phyloP scores from a whole-genome alignment of 2,888 invertebrate genomes.

The Chesias legatella region DNA sequence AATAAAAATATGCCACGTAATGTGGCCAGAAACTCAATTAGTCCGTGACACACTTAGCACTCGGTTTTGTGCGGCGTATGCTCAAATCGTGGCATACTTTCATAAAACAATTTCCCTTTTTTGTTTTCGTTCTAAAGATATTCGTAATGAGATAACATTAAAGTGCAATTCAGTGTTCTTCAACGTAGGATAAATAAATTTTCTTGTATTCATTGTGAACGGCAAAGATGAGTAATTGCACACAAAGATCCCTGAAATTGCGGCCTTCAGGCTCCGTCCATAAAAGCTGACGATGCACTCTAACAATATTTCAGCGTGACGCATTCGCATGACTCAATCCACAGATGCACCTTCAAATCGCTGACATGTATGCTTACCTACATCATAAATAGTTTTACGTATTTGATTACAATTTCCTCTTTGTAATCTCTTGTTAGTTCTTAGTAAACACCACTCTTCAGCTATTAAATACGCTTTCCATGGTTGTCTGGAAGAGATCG shows the following conservation, averaged over 20 bases:
- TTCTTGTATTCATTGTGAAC: conserved; percentile 2
- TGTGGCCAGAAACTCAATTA: conserved; percentile 61
- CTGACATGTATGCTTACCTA: conserved; percentile 23
- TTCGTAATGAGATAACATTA: conserved; percentile 11
- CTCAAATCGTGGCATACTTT: conserved; percentile 29
- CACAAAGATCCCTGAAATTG: conserved; percentile 4
- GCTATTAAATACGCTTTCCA: too few relatives aligned
- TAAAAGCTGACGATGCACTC: conserved; percentile 13
- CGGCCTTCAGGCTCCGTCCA: conserved; percentile 10
- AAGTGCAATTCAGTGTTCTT: conserved; percentile 3
- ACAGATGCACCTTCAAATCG: conserved; percentile 39
- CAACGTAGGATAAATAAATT: conserved; percentile 3
- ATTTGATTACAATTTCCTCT: too few relatives aligned
- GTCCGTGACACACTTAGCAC: conserved; percentile 69
- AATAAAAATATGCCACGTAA: conserved; percentile 53
- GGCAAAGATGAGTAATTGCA: not conserved
- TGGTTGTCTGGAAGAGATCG: too few relatives aligned
- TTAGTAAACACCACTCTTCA: too few relatives aligned
- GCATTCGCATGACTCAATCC: conserved; percentile 36
- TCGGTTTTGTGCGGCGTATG: conserved; percentile 55
- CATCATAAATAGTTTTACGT: too few relatives aligned
- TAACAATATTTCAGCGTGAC: conserved; percentile 41
- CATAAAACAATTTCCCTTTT: conserved; percentile 22
- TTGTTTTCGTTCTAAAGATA: conserved; percentile 14
- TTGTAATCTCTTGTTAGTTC: too few relatives aligned